Evolutionary conservation across 2,888 invertebrate genomes (phyloP), one percentile per base, ranked within the genome.

Genomic region (Caenorhabditis sp.): DNA sequence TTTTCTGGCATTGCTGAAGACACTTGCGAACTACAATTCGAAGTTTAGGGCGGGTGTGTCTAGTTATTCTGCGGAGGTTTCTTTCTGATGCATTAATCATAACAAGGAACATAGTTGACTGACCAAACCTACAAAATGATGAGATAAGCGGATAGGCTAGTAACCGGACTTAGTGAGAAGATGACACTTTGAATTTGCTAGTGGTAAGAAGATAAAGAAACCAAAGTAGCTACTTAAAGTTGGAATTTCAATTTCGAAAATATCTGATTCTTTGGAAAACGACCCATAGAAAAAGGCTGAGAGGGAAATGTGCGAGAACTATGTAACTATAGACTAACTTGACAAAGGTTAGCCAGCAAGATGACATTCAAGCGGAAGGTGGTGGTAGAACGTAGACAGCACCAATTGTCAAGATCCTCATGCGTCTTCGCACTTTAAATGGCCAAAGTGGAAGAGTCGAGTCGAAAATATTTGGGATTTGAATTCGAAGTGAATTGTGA

Each of bases 111-210:
- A 26, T 13, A 58, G 35, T n/a, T n/a, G n/a, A n/a, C n/a, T n/a
- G n/a, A n/a, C n/a, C n/a, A 20, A n/a, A 20, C 32, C n/a, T n/a
- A 74, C 65, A 74, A 74, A 74, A 47, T 74, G 65, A 74, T 74
- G 58, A 32, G 32, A 37, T 37, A 13, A 9, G 53, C 15, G 55
- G 61, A n/a, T n/a, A n/a, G n/a, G 61, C 53, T 53, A 60, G 61
- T 50, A 40, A n/a, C n/a, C n/a, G n/a, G 32, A 37, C 18, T 32
- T 40, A 35, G 20, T 51, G 26, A 20, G 47, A 18, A 50, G 15
- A 40, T 15, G n/a, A n/a, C n/a, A n/a, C n/a, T 40, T 15, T 9
- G 40, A 40, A 40, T 3, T 32, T 32, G 32, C n/a, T n/a, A 15
- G 24, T 9, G 13, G 44, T 44, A 18, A 18, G 18, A 28, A 22